Conservation (phyloP, 2,797 vertebrate species). For the Lacerta agilis region DNA sequence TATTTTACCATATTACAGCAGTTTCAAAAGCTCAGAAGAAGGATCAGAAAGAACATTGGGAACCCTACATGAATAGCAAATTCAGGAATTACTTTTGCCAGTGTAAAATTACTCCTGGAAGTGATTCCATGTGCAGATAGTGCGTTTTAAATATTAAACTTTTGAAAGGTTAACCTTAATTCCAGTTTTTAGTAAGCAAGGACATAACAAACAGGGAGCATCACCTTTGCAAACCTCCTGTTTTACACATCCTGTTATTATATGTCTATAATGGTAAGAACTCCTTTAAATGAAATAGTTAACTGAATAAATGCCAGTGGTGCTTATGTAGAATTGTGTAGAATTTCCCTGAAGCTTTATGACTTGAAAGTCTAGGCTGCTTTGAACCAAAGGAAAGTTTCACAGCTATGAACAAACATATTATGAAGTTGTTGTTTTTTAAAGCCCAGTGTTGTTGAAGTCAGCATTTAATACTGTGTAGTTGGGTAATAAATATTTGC, state of each 20-base stretch:
- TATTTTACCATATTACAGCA: not conserved
- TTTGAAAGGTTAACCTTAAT: not conserved
- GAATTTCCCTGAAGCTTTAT: not conserved
- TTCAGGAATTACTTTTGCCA: not conserved
- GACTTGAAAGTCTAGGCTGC: not conserved
- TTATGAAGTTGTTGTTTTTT: not conserved
- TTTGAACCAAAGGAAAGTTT: not conserved
- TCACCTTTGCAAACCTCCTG: not conserved
- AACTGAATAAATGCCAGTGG: not conserved
- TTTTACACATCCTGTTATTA: not conserved
- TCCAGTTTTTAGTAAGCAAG: not conserved
- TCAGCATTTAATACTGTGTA: not conserved
- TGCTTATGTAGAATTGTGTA: not conserved
- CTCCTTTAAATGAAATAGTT: not conserved
- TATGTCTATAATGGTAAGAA: not conserved
- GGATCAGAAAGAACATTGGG: not conserved
- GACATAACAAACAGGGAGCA: not conserved
- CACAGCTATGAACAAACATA: not conserved
- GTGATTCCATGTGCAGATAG: not conserved
- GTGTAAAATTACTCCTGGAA: not conserved
- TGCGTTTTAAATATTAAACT: not conserved
- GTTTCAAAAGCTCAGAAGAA: not conserved
- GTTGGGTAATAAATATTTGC: not conserved
- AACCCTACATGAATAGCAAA: not conserved
- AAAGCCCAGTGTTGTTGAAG: fast-evolving